These are phyloP conservation scores for Synchiropus splendidus DNA, from an alignment of 2,113 vertebrate species.

Conservation along the genomic window DNA sequence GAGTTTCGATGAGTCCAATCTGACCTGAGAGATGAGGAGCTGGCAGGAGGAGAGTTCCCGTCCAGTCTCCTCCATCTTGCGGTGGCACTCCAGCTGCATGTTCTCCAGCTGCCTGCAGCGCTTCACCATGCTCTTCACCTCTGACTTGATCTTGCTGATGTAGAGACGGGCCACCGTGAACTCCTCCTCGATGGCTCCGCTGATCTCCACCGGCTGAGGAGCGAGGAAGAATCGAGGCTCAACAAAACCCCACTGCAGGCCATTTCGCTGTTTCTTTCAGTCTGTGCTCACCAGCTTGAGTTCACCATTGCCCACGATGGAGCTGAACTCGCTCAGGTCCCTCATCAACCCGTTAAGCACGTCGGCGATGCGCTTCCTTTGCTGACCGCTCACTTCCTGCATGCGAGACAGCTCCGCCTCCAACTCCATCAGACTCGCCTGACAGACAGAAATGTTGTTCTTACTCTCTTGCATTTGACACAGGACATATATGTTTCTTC, in stretches of 20 bases:
- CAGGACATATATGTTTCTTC: too few species aligned
- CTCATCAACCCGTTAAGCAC: conserved; percentile 87
- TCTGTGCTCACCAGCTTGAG: conserved; percentile 86
- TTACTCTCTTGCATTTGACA: too few species aligned
- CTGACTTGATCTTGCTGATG: conserved; percentile 91
- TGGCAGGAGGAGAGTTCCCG: conserved; percentile 89
- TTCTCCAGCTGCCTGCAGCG: conserved; percentile 85
- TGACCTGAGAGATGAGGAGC: conserved; percentile 91
- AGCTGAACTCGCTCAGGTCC: conserved; percentile 89
- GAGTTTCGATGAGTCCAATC: not conserved
- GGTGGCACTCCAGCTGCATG: conserved; percentile 87
- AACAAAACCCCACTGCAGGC: not conserved
- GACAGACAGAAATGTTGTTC: not conserved
- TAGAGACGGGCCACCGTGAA: conserved; percentile 88
- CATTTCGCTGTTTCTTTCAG: not conserved
- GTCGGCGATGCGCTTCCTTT: conserved; percentile 83
- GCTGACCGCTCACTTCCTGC: conserved; percentile 84
- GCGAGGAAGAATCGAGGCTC: too few species aligned
- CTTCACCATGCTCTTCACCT: conserved; percentile 93
- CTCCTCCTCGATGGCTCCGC: conserved; percentile 90
- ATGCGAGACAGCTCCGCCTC: conserved; percentile 83
- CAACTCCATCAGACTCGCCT: conserved; percentile 81
- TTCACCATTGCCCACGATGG: conserved; percentile 85
- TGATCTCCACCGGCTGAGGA: conserved; percentile 81
- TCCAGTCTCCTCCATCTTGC: conserved; percentile 91